A percentile compares a stretch with the other conserved stretches of the same genome.
Conservation (phyloP, 2,113 vertebrate genomes). For the Epinephelus fuscoguttatus region DNA sequence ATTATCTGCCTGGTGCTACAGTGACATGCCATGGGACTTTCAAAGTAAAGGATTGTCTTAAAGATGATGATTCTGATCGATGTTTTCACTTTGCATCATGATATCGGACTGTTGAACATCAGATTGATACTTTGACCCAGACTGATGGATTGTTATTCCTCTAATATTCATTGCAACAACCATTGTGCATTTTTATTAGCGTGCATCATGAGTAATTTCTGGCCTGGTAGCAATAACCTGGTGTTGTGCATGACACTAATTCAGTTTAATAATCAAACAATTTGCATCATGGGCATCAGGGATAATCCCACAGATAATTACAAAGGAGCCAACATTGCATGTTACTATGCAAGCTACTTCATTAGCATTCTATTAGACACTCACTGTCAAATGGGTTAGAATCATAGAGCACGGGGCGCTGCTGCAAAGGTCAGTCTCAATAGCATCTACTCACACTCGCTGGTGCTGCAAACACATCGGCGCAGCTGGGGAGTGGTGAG, state of each 20-base stretch:
- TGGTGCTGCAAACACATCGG: conserved; percentile 60
- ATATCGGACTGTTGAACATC: no score
- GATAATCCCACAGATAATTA: conserved; percentile 62
- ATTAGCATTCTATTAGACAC: conserved; percentile 73
- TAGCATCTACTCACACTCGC: conserved; percentile 63
- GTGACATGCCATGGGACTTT: no score
- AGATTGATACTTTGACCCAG: no score
- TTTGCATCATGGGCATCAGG: conserved; percentile 53
- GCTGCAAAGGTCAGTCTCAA: conserved; percentile 75
- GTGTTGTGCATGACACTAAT: conserved; percentile 51
- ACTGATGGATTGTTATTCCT: no score
- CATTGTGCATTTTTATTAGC: conserved; percentile 30
- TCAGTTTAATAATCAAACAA: conserved; percentile 68
- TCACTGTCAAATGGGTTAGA: conserved; percentile 76
- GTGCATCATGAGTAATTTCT: conserved; percentile 38
- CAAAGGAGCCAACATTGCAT: conserved; percentile 29
- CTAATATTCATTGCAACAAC: conserved; percentile 13
- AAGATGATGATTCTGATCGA: no score
- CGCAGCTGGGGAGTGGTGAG: conserved; percentile 65
- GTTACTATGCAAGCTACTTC: conserved; percentile 48
- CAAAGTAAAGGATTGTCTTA: no score
- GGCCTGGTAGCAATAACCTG: conserved; percentile 41
- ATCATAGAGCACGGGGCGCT: conserved; percentile 63
- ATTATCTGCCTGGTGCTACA: no score
- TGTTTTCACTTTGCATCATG: no score